Conservation (phyloP, 2,888 invertebrate species). For the Phymatocera aterrima region DNA sequence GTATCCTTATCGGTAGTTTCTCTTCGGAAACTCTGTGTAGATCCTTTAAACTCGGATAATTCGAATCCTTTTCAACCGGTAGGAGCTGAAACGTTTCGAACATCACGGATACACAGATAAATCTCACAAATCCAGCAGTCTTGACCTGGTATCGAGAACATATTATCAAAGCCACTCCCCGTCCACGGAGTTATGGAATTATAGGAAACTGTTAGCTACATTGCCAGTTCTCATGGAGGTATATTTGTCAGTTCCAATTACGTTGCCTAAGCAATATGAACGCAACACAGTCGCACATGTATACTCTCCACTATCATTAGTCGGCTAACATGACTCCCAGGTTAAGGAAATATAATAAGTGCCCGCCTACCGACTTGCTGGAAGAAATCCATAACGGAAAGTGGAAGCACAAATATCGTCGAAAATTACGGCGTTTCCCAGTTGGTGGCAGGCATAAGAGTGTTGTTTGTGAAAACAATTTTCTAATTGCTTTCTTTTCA, state of each 20-base stretch:
- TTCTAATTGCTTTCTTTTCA: conserved; percentile 34
- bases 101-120: not conserved
- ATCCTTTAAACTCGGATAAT: not conserved
- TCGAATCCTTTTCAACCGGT: not conserved
- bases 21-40: not conserved
- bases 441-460: not conserved
- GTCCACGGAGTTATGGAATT: not conserved
- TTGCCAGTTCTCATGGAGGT: not conserved
- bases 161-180: not conserved
- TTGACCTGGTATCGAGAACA: conserved; percentile 19
- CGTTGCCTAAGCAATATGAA: conserved; percentile 3
- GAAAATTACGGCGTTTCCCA: not conserved
- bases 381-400: not conserved
- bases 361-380: not conserved
- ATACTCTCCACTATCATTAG: not conserved
- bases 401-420: not conserved
- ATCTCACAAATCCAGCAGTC: not conserved
- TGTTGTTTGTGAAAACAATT: conserved; percentile 29
- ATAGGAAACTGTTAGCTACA: not conserved
- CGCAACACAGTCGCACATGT: not conserved
- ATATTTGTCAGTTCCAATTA: not conserved
- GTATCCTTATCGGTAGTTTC: not conserved
- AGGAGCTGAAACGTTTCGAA: not conserved
- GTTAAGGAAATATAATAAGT: not conserved
- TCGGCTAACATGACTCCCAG: not conserved